Evolutionary conservation across 2,888 invertebrate genomes (phyloP), one percentile per base, ranked within the genome.

Genomic region (Synergus umbraculus): DNA sequence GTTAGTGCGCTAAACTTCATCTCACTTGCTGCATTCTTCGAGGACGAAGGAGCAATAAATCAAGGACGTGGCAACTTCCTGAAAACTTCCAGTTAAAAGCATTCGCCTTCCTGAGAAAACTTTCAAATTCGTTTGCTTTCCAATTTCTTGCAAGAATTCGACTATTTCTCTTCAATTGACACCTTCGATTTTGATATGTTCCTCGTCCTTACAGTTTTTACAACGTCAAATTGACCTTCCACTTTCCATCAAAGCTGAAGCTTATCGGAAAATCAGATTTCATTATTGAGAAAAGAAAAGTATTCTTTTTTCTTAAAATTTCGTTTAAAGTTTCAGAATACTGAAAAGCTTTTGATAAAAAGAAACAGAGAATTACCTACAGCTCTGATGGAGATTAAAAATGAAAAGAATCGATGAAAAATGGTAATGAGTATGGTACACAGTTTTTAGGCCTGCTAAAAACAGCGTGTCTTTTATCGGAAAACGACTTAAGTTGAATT

Each of bases 381-480:
- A 58, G 58, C 58, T n/a, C 18, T 58, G 18, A 58, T 18, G 9
- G 58, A 18, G n/a, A 58, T 18, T 58, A 58, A 15, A 58, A 58
- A 58, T 18, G n/a, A 49, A n/a, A 18, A 58, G 18, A 58, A 8
- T 54, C 54, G 18, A 58, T 58, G 1, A 58, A 37, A 37, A 37
- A 37, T 37, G 58, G 58, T 69, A 69, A 69, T 69, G 69, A 49
- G 49, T 73, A 41, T 54, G 37, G 15, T 73, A 73, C 73, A 73
- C 41, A 85, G 87, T 90, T 89, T 88, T 89, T 90, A 89, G 89
- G 88, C 89, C 89, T 84, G 89, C 89, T 90, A 89, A 89, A 89
- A 90, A 89, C 89, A 87, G 2, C 73, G 73, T 73, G 54, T 41
- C 54, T 73, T 73, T 29, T 69, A 73, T 58, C 15, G 41, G 54